Evolutionary conservation across 2,113 vertebrate genomes (phyloP), one percentile per base, ranked within the genome.

Genomic region (Rhinolophus ferrumequinum): DNA sequence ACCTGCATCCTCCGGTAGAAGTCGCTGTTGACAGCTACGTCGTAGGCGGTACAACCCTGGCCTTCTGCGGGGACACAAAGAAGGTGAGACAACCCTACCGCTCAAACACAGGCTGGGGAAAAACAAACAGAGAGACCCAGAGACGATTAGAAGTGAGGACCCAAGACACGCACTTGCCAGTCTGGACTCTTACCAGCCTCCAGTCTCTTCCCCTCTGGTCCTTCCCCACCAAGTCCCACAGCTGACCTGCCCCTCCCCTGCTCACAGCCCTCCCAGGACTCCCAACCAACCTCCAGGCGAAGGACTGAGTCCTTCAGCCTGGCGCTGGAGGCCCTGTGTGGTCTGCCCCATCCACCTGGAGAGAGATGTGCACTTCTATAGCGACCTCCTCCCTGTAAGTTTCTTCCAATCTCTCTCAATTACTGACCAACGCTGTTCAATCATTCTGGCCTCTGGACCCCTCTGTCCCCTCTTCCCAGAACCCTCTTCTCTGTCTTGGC

Each of bases 1-100:
- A 99, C 99, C 99, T 99, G 99, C 84, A 99, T 99, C 97, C 98
- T 99, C 96, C 98, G 98, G 97, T 99, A 99, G 97, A 99, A 99
- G 64, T 98, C 98, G 79, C 98, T 98, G 98, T 99, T 99, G 97
- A 99, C 99, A 84, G 99, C 99, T 1, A 99, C 98, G 11, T 99
- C 99, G 13, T 99, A 99, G 0, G 99, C 99, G 6, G 98, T 99
- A 95, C 99, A 99, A 24, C 98, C 98, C 72, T 99, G 98, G 81
- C 99, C 99, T 89, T 98, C 99, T 99, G 95, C 24, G 0, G 86
- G 66, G 64, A 97, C 64, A 96, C 14, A 86, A 64, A 22, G 10
- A 1, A 18, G 11, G 21, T 88, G 72, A 94, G 85, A 35, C 30
- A 62, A 50, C 62, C 50, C 79, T 19, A 44, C 16, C 44, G 30